phyloP scores from a whole-genome alignment of 2,797 vertebrate genomes.

The Melanotaenia nigrans region DNA sequence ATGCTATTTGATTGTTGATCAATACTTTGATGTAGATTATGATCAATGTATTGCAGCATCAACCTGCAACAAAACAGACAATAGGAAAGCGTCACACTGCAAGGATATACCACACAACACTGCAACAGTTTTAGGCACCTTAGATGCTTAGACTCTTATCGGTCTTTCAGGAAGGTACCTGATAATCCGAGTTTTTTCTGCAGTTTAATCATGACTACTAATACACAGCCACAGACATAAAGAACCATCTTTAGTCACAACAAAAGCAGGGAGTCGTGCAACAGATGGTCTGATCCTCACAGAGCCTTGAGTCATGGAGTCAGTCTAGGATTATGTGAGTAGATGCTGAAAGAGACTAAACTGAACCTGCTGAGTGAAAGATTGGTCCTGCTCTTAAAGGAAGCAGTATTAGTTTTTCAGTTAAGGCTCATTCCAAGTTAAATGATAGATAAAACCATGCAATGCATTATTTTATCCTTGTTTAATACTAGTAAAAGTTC shows the following conservation, averaged over 20 bases:
- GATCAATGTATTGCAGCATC: too few species aligned
- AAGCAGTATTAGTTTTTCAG: background rate
- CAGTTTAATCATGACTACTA: background rate
- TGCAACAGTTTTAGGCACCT: background rate
- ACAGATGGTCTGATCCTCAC: constrained; percentile 24
- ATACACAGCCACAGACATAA: constrained; percentile 2
- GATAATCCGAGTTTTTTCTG: constrained; percentile 2
- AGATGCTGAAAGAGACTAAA: background rate
- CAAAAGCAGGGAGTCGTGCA: constrained; percentile 1
- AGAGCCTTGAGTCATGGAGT: constrained; percentile 1
- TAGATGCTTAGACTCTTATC: background rate
- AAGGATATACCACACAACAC: background rate
- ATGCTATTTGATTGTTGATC: background rate
- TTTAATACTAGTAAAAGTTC: background rate
- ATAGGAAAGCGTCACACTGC: background rate
- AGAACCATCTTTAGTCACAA: background rate
- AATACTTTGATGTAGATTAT: too few species aligned
- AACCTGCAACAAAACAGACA: constrained; percentile 1
- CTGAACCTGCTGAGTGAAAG: background rate
- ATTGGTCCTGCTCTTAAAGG: background rate
- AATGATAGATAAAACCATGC: background rate
- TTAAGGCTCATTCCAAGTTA: background rate
- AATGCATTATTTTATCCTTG: background rate
- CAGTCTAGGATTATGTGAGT: constrained; percentile 12
- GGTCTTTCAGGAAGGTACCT: background rate